These are phyloP conservation scores for Styela plicata DNA, from an alignment of 23 tunicate genomes.

Conservation along the genomic window DNA sequence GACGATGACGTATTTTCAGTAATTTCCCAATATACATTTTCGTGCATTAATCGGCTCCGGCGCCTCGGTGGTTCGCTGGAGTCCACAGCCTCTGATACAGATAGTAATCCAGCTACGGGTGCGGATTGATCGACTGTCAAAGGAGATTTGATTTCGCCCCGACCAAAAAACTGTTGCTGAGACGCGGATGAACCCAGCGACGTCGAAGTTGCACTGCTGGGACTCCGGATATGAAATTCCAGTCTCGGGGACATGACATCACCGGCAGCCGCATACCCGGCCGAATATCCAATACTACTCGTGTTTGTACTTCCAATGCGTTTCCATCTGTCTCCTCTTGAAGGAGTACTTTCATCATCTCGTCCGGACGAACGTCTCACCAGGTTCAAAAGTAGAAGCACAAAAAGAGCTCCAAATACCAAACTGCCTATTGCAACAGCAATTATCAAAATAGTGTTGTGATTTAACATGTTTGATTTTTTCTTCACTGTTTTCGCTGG, in stretches of 20 bases:
- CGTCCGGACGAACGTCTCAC: background rate
- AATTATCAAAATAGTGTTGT: slow-evolving; percentile 4
- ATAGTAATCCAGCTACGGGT: background rate
- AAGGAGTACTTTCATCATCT: background rate
- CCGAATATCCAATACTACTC: slow-evolving; percentile 10
- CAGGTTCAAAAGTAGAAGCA: slow-evolving; percentile 3
- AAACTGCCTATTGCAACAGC: slow-evolving; percentile 12
- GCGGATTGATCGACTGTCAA: background rate
- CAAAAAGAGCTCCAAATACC: slow-evolving; percentile 18
- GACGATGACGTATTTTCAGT: slow-evolving; percentile 2
- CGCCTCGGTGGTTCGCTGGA: background rate
- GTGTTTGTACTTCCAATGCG: slow-evolving; percentile 19
- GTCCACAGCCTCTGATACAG: background rate
- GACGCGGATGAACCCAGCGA: slow-evolving; percentile 14
- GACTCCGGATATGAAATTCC: background rate
- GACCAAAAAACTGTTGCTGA: slow-evolving; percentile 1
- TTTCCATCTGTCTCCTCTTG: slow-evolving; percentile 13
- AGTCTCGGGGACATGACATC: slow-evolving; percentile 20
- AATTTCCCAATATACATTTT: slow-evolving; percentile 33
- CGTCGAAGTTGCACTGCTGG: slow-evolving; percentile 5
- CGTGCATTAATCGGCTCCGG: slow-evolving; percentile 24
- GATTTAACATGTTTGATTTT: background rate
- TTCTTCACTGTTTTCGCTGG: background rate
- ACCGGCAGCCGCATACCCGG: slow-evolving; percentile 7
- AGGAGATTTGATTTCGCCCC: background rate